Conservation (phyloP, 2,113 vertebrate species). For the Camelus dromedarius region DNA sequence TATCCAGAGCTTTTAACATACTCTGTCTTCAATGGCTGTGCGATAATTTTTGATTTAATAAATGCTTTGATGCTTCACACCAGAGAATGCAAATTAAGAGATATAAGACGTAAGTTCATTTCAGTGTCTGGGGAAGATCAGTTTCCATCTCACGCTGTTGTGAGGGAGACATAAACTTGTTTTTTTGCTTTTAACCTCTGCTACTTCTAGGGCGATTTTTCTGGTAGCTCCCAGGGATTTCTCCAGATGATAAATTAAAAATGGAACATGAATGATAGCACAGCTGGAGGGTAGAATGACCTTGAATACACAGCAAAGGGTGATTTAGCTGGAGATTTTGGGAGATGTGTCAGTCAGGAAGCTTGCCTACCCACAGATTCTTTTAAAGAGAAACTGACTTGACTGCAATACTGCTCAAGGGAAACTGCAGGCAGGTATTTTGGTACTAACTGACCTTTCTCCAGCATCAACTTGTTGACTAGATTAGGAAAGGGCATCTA, state of each 20-base stretch:
- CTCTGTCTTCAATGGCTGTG: neutral
- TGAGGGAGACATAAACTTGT: slow-evolving; percentile 1
- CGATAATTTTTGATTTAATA: neutral
- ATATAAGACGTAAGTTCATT: neutral
- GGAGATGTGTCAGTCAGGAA: neutral
- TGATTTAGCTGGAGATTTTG: neutral
- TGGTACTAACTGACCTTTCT: neutral
- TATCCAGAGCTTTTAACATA: neutral
- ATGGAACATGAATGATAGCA: neutral
- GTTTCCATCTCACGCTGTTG: slow-evolving; percentile 8
- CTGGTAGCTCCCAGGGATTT: slow-evolving; percentile 50
- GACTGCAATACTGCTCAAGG: neutral
- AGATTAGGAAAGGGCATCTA: neutral
- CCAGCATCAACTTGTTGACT: neutral
- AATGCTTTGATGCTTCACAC: neutral
- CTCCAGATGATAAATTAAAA: slow-evolving; percentile 61
- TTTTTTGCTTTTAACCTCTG: slow-evolving; percentile 61
- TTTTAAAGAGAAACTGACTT: slow-evolving; percentile 2
- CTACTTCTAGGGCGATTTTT: neutral
- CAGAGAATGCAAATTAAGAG: slow-evolving; percentile 28
- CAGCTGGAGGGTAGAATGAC: slow-evolving; percentile 27
- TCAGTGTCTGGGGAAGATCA: slow-evolving; percentile 24
- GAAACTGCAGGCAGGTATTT: neutral
- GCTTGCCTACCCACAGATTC: neutral
- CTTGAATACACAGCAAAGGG: neutral